Evolutionary conservation across 2,113 vertebrate genomes (phyloP).

Genomic region (Eurystomus gularis): DNA sequence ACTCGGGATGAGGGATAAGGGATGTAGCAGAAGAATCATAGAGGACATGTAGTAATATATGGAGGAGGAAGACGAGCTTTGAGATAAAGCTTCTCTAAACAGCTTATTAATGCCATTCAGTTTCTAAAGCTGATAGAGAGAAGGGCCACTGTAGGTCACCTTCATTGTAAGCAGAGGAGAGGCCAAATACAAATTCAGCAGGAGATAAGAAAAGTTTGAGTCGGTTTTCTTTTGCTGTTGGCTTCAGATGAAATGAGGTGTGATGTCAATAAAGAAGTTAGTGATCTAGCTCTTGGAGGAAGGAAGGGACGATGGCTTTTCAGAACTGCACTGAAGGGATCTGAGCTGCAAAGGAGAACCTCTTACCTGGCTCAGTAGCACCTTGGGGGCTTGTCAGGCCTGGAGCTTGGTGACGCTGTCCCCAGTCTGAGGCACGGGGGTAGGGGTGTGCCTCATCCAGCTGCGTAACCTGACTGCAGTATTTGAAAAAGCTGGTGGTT

Average conservation of each 20-base stretch:
- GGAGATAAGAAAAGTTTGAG: neutral
- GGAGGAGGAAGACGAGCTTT: neutral
- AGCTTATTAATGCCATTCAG: neutral
- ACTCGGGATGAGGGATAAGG: neutral
- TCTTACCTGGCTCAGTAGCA: neutral
- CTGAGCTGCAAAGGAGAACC: neutral
- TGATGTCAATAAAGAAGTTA: neutral
- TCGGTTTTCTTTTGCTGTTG: neutral
- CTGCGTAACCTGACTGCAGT: neutral
- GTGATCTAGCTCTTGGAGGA: neutral
- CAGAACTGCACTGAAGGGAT: neutral
- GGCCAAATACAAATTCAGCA: neutral
- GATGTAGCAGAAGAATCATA: neutral
- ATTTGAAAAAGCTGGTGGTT: neutral
- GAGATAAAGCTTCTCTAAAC: neutral
- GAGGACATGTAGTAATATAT: neutral
- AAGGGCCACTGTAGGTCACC: neutral
- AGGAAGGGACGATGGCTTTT: neutral
- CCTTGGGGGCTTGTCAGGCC: neutral
- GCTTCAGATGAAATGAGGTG: neutral
- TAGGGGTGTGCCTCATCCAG: neutral
- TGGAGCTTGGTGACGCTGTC: neutral
- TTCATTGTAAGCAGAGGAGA: neutral
- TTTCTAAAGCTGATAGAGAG: neutral
- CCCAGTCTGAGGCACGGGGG: neutral